phyloP scores from a whole-genome alignment of 2,888 invertebrate genomes.

The Spialia ferax region DNA sequence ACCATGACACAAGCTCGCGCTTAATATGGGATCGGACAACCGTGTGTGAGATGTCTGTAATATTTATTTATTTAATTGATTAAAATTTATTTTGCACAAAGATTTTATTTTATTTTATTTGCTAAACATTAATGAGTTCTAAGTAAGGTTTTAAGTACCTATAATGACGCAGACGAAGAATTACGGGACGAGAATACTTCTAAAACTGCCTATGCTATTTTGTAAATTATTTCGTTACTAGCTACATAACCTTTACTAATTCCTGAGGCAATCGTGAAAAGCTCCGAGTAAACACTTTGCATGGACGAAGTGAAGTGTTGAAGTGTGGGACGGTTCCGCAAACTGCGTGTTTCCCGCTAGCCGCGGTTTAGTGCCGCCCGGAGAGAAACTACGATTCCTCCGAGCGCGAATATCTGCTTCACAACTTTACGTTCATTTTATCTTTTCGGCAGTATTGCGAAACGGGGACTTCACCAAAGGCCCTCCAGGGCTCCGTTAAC shows the following conservation, averaged over 20 bases:
- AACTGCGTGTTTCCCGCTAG: conserved; percentile 70
- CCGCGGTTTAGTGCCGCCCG: conserved; percentile 76
- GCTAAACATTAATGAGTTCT: too few species aligned
- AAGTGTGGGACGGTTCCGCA: conserved; percentile 36
- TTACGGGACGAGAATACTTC: too few species aligned
- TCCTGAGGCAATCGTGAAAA: conserved; percentile 18
- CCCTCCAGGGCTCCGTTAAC: conserved; percentile 84
- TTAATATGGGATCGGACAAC: too few species aligned
- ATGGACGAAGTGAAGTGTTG: conserved; percentile 4
- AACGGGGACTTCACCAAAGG: conserved; percentile 78
- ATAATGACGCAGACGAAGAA: too few species aligned
- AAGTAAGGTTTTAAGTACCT: too few species aligned
- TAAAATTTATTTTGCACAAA: too few species aligned
- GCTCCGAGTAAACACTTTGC: conserved; percentile 10
- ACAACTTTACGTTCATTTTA: conserved; percentile 86
- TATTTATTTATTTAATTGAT: too few species aligned
- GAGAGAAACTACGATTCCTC: conserved; percentile 84
- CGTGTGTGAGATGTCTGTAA: too few species aligned
- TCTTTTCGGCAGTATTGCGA: conserved; percentile 84
- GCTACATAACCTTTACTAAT: not conserved
- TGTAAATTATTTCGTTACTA: not conserved
- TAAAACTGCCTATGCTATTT: not conserved
- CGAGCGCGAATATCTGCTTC: conserved; percentile 81
- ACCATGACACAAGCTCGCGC: too few species aligned
- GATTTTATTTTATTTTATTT: too few species aligned